Conservation (phyloP, 2,888 invertebrate species). For the Encarsia formosa region DNA sequence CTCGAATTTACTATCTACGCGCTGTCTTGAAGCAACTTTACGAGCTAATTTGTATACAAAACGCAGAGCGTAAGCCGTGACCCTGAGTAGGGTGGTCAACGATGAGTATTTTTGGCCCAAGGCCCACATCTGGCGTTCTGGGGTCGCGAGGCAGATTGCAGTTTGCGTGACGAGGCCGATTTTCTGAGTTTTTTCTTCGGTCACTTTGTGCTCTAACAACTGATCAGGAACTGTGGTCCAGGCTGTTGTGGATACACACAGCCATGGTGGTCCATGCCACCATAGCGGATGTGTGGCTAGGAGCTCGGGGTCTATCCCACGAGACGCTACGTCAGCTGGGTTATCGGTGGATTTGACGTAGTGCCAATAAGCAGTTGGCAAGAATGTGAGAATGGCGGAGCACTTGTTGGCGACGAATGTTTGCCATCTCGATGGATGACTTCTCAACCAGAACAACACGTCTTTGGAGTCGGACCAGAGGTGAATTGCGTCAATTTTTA, state of each 20-base stretch:
- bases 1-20: too few species aligned
- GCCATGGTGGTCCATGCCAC: not conserved
- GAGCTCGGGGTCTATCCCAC: not conserved
- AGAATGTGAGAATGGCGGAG: not conserved
- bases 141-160: too few species aligned
- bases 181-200: too few species aligned
- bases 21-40: too few species aligned
- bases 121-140: too few species aligned
- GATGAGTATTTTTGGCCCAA: not conserved
- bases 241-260: not conserved
- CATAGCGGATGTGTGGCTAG: not conserved
- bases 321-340: not conserved
- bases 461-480: not conserved
- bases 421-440: not conserved
- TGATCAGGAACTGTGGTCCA: too few species aligned
- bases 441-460: not conserved
- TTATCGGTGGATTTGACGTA: not conserved
- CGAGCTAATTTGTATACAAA: too few species aligned
- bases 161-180: too few species aligned
- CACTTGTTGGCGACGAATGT: not conserved
- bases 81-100: not conserved
- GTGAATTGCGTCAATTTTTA: not conserved
- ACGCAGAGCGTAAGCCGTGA: not conserved
- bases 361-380: not conserved
- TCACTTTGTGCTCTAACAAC: too few species aligned